Conservation (phyloP, 2,797 vertebrate genomes). For the Macropus fuliginosus region DNA sequence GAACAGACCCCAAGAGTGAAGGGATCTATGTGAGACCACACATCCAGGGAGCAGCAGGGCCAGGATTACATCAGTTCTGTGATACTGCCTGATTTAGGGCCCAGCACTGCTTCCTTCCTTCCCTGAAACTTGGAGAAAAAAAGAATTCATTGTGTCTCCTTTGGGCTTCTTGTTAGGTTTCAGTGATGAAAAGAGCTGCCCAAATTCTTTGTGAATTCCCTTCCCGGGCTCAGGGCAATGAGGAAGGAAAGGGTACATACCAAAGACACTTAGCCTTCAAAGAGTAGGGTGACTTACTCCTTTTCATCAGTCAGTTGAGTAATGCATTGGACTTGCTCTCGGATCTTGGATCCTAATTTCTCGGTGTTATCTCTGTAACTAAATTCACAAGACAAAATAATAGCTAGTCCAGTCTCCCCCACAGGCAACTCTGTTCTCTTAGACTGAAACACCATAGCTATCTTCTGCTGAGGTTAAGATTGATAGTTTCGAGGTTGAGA, state of each 20-base stretch:
- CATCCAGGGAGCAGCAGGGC: neutral
- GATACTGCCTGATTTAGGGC: neutral
- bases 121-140: neutral
- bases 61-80: neutral
- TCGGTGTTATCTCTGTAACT: conserved; percentile 86
- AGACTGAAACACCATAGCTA: neutral
- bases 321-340: conserved; percentile 86
- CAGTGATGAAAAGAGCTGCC: neutral
- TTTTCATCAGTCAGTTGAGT: conserved; percentile 85
- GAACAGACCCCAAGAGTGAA: neutral
- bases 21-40: neutral
- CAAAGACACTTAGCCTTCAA: neutral
- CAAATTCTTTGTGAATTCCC: neutral
- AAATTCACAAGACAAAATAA: conserved; percentile 37
- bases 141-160: neutral
- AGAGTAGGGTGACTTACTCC: conserved; percentile 83
- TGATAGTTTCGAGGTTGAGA: neutral
- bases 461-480: neutral
- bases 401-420: neutral
- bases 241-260: neutral
- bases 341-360: conserved; percentile 85
- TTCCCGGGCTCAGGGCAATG: conserved; percentile 7
- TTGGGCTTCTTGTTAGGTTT: neutral
- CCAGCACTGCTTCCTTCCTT: neutral
- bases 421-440: neutral